Percentiles rank a stretch among this genome's conserved stretches.
Evolutionary conservation across 2,888 invertebrate species (phyloP).

Genomic region (Allophyes oxyacanthae): DNA sequence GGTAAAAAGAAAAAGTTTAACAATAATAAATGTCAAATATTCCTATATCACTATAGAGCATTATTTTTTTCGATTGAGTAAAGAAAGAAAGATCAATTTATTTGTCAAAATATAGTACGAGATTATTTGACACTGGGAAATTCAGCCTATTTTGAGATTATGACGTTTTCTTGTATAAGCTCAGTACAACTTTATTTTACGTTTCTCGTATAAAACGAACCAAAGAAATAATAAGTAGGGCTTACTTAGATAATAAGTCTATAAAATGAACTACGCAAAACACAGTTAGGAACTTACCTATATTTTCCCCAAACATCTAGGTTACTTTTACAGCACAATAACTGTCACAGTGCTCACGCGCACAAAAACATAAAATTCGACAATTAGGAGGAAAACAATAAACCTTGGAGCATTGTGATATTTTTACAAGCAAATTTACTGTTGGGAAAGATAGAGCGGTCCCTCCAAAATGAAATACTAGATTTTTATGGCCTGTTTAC

Average conservation of each 20-base stretch:
- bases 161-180: too few species aligned
- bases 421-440: slow-evolving; percentile 74
- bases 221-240: too few species aligned
- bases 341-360: slow-evolving; percentile 41
- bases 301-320: slow-evolving; percentile 14
- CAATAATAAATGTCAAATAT: too few species aligned
- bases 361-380: slow-evolving; percentile 60
- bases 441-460: slow-evolving; percentile 54
- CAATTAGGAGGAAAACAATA: slow-evolving; percentile 76
- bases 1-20: too few species aligned
- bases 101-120: too few species aligned
- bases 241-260: neutral
- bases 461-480: slow-evolving; percentile 71
- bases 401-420: slow-evolving; percentile 63
- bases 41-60: too few species aligned
- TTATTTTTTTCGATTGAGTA: too few species aligned
- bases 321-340: slow-evolving; percentile 49
- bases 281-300: neutral
- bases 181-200: too few species aligned
- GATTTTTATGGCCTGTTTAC: slow-evolving; percentile 81
- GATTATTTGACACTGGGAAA: too few species aligned
- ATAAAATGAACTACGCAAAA: neutral
- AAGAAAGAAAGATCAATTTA: too few species aligned
- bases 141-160: too few species aligned
- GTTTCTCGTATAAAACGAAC: too few species aligned